phyloP scores from a whole-genome alignment of 2,113 vertebrate species.

The Zosterops pallidus region DNA sequence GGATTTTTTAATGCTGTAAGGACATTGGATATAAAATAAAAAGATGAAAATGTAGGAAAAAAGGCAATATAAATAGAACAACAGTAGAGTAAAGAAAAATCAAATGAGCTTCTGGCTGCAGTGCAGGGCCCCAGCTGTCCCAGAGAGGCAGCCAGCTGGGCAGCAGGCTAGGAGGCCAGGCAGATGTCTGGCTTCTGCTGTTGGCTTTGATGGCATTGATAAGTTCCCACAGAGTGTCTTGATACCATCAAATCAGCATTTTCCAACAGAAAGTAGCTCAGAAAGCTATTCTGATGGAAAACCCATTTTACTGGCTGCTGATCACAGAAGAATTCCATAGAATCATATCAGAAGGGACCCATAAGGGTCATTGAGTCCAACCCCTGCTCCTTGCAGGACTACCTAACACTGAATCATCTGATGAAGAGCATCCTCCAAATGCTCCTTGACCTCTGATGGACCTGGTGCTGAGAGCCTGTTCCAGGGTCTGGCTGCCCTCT shows the following conservation, averaged over 20 bases:
- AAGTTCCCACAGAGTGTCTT: neutral
- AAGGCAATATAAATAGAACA: neutral
- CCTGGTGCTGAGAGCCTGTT: neutral
- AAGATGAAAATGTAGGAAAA: neutral
- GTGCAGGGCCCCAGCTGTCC: neutral
- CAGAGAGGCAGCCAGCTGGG: slow-evolving; percentile 26
- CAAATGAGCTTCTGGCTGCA: neutral
- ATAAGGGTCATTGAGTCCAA: accelerated
- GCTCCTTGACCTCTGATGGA: neutral
- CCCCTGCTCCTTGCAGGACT: neutral
- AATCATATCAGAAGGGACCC: neutral
- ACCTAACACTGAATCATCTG: too few relatives aligned
- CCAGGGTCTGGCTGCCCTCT: neutral
- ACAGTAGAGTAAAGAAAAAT: neutral
- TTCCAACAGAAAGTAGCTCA: neutral
- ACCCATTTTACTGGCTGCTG: neutral
- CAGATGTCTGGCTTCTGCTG: slow-evolving; percentile 51
- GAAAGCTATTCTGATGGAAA: slow-evolving; percentile 11
- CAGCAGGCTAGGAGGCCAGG: slow-evolving; percentile 17
- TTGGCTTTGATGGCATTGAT: neutral
- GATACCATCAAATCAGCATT: neutral
- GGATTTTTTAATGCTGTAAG: neutral
- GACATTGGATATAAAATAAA: neutral
- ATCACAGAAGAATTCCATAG: neutral
- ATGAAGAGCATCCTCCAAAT: neutral